Percentiles rank a stretch among this genome's conserved stretches.
Evolutionary conservation across 2,888 invertebrate species (phyloP).

Genomic region (Drosophila borborema): DNA sequence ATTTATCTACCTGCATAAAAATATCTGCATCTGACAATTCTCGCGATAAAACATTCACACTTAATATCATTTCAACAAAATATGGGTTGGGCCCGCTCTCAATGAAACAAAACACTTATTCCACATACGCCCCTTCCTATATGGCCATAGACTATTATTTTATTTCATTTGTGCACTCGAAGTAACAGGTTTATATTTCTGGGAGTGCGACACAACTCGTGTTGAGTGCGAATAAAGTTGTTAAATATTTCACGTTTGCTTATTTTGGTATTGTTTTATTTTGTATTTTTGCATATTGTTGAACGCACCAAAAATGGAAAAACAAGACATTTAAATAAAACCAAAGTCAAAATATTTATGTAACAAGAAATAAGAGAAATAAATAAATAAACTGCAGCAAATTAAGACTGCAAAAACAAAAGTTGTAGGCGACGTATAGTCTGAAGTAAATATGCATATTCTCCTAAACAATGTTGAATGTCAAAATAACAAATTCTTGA

Average conservation of each 20-base stretch:
- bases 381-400: constrained; percentile 11
- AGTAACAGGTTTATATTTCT: constrained; percentile 11
- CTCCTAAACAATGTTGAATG: not conserved
- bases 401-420: not conserved
- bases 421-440: not conserved
- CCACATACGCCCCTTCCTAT: not conserved
- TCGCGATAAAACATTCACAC: not conserved
- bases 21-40: not conserved
- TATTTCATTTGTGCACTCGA: constrained; percentile 27
- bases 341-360: constrained; percentile 24
- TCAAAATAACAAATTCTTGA: not conserved
- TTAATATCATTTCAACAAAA: not conserved
- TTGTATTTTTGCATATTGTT: constrained; percentile 31
- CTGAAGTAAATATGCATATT: not conserved
- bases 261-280: constrained; percentile 5
- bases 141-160: not conserved
- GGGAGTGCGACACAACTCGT: constrained; percentile 2
- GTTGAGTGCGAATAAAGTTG: constrained; percentile 36
- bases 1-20: not conserved
- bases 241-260: constrained; percentile 29
- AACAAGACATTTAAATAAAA: constrained; percentile 24
- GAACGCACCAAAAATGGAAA: constrained; percentile 24
- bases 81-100: not conserved
- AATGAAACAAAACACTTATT: constrained; percentile 6
- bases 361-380: constrained; percentile 14